Evolutionary conservation across 2,888 invertebrate species (phyloP).

Genomic region (Leptopilina myrica): DNA sequence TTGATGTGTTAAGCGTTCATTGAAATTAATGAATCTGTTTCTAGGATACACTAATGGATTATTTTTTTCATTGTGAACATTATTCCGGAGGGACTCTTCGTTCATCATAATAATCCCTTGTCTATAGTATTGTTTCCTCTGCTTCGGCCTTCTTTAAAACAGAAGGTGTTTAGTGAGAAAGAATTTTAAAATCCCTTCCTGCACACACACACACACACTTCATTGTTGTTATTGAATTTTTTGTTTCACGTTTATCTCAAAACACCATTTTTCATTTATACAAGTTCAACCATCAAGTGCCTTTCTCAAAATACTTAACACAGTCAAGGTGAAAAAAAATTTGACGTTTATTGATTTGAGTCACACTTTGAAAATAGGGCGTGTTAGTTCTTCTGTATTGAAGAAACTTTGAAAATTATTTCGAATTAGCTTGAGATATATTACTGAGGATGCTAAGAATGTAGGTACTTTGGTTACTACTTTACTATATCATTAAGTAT

Average conservation of each 20-base stretch:
- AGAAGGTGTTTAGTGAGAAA: slow-evolving; percentile 30
- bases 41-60: slow-evolving; percentile 44
- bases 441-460: no score
- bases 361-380: neutral
- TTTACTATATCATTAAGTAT: no score
- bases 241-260: slow-evolving; percentile 21
- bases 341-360: slow-evolving; percentile 35
- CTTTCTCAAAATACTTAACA: slow-evolving; percentile 17
- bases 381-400: neutral
- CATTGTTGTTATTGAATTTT: slow-evolving; percentile 14
- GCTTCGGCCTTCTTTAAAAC: slow-evolving; percentile 12
- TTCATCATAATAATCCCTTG: slow-evolving; percentile 1
- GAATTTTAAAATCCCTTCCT: neutral
- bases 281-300: slow-evolving; percentile 6
- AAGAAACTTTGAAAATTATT: neutral
- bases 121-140: neutral
- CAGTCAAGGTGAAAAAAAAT: slow-evolving; percentile 8
- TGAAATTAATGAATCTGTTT: slow-evolving; percentile 51
- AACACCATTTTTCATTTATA: slow-evolving; percentile 12
- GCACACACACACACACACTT: neutral
- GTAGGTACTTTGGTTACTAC: no score
- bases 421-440: no score
- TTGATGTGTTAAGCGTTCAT: neutral
- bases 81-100: slow-evolving; percentile 4
- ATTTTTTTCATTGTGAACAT: slow-evolving; percentile 35